Evolutionary conservation across 1,140 invertebrate genomes (phyloP), one percentile per base, ranked within the genome.

Genomic region (Panagrolaimus sp.): DNA sequence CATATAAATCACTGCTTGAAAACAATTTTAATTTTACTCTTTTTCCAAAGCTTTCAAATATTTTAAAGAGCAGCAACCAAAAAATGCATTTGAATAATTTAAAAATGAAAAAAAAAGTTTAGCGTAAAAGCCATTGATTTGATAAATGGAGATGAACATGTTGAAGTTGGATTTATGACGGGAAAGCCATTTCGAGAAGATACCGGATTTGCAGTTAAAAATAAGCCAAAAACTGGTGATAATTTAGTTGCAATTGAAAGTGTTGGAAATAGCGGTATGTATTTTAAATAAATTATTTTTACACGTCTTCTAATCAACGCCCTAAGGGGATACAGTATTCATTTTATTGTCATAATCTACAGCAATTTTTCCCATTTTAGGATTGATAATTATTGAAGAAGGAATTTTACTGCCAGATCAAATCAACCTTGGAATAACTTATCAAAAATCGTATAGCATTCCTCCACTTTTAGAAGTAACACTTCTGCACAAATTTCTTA

Each of bases 301-400:
- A 20, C 47, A 8, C n/a, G n/a, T n/a, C n/a, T n/a, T n/a, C n/a
- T 42, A 9, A 71, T 47, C 13, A 38, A 20, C 74, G n/a, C 16
- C 14, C 13, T 8, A 25, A 45, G 53, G 42, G 38, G 0, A 43
- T 13, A 31, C 38, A 43, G 31, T 38, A 2, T 38, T 38, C 31
- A 38, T 7, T 4, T 38, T 7, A 9, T n/a, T n/a, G n/a, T n/a
- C n/a, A 11, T n/a, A n/a, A 11, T 53, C 1, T n/a, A 27, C 9
- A 27, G 9, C 16, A 9, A 11, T 11, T n/a, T 9, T 13, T 1
- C 0, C 11, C 0, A 53, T 57, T 72, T n/a, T 63, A 79, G 78
- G 78, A 5, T 23, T 81, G 16, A 74, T 72, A 53, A 80, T 76
- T 7, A 80, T 80, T 67, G 78, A 80, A 63, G 78, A 80, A 65